Percentiles rank a stretch among this genome's conserved stretches.
Evolutionary conservation across 2,888 invertebrate species (phyloP).

Genomic region (Matsumyia berberina): DNA sequence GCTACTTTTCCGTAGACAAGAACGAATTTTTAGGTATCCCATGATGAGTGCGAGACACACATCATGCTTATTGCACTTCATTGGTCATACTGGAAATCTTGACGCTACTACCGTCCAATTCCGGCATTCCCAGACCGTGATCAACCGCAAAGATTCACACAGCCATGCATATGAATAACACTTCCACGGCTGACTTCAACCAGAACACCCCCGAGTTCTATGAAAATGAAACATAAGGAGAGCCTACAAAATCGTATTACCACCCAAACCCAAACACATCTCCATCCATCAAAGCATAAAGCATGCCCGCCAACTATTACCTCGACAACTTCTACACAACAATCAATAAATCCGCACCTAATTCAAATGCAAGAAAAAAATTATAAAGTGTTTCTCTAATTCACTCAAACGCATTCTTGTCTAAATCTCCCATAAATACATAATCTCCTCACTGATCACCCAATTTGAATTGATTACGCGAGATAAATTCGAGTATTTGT

Average conservation of each 20-base stretch:
- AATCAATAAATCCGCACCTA: slow-evolving; percentile 49
- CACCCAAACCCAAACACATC: slow-evolving; percentile 43
- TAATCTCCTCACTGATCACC: slow-evolving; percentile 57
- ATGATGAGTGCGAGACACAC: too few relatives aligned
- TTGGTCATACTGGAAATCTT: too few relatives aligned
- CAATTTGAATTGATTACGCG: slow-evolving; percentile 70
- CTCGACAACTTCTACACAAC: slow-evolving; percentile 40
- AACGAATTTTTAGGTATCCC: too few relatives aligned
- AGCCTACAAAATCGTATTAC: not conserved
- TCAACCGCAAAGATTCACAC: too few relatives aligned
- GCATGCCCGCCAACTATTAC: slow-evolving; percentile 49
- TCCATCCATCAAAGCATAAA: slow-evolving; percentile 33
- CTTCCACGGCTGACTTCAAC: too few relatives aligned
- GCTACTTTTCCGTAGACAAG: too few relatives aligned
- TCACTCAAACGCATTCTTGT: slow-evolving; percentile 21
- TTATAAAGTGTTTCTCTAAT: slow-evolving; percentile 38
- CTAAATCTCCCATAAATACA: slow-evolving; percentile 62
- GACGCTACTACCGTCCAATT: too few relatives aligned
- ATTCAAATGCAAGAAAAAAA: slow-evolving; percentile 64
- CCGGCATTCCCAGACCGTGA: too few relatives aligned
- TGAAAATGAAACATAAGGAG: not conserved
- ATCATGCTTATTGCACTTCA: too few relatives aligned
- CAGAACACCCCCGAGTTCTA: too few relatives aligned
- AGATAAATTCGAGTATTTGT: slow-evolving; percentile 18
- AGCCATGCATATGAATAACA: too few relatives aligned